Evolutionary conservation across 2,113 vertebrate genomes (phyloP), one percentile per base, ranked within the genome.

Genomic region (Phainopepla nitens): DNA sequence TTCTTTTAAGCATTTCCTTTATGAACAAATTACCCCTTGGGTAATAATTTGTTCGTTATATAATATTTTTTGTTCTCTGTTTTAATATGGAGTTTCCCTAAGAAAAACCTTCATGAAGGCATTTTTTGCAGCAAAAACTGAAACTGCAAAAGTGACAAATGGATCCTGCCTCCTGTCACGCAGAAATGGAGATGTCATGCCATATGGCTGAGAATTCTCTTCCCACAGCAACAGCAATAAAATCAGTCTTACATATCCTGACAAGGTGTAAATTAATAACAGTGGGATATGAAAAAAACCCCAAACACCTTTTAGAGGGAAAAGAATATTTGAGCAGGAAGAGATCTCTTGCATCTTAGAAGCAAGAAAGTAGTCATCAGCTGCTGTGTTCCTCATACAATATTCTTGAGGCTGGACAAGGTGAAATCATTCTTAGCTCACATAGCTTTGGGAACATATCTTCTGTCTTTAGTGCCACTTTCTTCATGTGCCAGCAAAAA

Each of bases 261-360:
- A 25, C 8, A 49, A 72, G 18, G 75, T 86, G 36, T 69, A 90
- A 95, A 82, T 91, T 93, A 89, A 1, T 82, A 89, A 87, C 54
- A 60, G n/a, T 50, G 10, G 57, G 35, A 9, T 33, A 73, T 78
- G 7, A 6, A 29, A 62, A 49, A 28, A 47, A 12, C 8, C 3
- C 10, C 18, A 7, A 28, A 10, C 11, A 41, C 20, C 11, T 53
- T 73, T 33, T 75, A 49, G 17, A 12, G 10, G 10, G 14, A 20
- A 47, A 47, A 49, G 9, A 23, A 28, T 15, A 21, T 23, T 71
- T 51, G 27, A 76, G 7, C 28, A 57, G 35, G 11, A 82, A 70
- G 41, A 82, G 13, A 36, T 28, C 19, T 56, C 5, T 39, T 87
- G 8, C 31, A 49, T 58, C 36, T 65, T 56, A 47, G 16, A 77